Conservation (phyloP, 2,797 vertebrate genomes). For the Falco columbarius region DNA sequence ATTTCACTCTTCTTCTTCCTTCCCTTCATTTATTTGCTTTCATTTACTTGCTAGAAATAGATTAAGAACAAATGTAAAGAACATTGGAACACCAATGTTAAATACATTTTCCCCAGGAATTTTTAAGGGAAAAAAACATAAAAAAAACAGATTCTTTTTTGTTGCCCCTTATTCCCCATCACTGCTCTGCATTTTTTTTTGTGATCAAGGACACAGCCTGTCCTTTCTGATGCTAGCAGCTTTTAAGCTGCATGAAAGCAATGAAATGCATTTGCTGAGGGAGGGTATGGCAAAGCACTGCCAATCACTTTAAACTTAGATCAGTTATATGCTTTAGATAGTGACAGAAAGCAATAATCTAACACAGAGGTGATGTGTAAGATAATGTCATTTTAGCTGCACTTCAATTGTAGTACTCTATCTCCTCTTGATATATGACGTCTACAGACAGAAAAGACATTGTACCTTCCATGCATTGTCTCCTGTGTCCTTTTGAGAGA, state of each 20-base stretch:
- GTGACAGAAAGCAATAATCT: not conserved
- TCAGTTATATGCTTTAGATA: not conserved
- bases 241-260: not conserved
- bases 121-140: not conserved
- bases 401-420: not conserved
- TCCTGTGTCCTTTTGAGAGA: not conserved
- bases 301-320: not conserved
- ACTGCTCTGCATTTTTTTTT: not conserved
- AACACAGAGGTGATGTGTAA: not conserved
- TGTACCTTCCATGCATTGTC: not conserved
- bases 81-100: not conserved
- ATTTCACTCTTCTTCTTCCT: not conserved
- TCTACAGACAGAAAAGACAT: not conserved
- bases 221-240: not conserved
- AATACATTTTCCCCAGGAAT: rapidly evolving
- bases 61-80: not conserved
- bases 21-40: not conserved
- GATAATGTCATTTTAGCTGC: not conserved
- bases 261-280: not conserved
- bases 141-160: not conserved
- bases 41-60: not conserved
- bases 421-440: not conserved
- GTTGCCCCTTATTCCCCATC: not conserved
- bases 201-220: not conserved
- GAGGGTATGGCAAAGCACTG: not conserved